Percentiles rank a stretch among this genome's conserved stretches.
These are phyloP conservation scores for Ancistrus triradiatus DNA, from an alignment of 2,113 vertebrate species.

Conservation along the genomic window DNA sequence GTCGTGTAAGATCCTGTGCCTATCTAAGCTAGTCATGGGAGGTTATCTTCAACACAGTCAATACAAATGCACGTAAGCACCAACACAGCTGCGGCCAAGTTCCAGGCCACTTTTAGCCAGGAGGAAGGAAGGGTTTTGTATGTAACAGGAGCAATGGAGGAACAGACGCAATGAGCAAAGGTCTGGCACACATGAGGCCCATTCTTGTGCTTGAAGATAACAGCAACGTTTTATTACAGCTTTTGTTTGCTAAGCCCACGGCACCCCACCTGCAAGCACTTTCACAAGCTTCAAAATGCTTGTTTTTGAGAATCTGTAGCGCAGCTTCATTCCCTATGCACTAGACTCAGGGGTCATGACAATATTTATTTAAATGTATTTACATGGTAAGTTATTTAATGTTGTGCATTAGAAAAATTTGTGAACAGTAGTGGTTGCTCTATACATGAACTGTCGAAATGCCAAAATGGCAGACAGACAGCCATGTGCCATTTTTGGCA, in stretches of 20 bases:
- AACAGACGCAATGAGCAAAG: constrained; percentile 8
- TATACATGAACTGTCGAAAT: no score
- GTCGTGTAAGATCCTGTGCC: no score
- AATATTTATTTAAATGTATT: no score
- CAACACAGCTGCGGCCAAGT: constrained; percentile 25
- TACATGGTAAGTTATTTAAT: no score
- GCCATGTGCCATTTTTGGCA: constrained; percentile 60
- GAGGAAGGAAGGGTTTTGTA: constrained; percentile 34
- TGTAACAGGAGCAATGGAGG: constrained; percentile 22
- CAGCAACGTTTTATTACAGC: neutral
- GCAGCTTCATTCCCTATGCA: no score
- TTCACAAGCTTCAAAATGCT: neutral
- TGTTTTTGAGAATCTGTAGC: no score
- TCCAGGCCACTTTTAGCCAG: constrained; percentile 30
- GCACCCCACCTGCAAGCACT: neutral
- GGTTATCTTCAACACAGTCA: constrained; percentile 14
- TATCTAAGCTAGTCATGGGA: constrained; percentile 5
- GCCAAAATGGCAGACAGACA: constrained; percentile 29
- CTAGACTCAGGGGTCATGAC: no score
- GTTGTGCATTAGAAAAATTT: no score
- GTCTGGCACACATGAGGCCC: neutral
- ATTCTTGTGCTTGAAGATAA: constrained; percentile 8
- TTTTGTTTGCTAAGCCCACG: neutral
- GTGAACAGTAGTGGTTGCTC: no score
- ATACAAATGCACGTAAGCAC: constrained; percentile 15